Conservation (phyloP, 2,113 vertebrate species). For the Silurus meridionalis region DNA sequence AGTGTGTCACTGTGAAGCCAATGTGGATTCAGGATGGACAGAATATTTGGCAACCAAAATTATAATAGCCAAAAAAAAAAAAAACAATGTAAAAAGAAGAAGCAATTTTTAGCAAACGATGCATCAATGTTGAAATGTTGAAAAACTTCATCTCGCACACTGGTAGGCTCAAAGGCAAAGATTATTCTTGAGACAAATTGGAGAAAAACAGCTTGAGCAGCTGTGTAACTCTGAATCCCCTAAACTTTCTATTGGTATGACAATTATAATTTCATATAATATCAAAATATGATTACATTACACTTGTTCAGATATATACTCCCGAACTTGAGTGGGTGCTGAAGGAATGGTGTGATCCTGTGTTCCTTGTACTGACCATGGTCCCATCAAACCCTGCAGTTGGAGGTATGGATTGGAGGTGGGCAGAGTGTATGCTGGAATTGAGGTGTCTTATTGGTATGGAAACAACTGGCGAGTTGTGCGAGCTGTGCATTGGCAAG, state of each 20-base stretch:
- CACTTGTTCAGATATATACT: slow-evolving; percentile 60
- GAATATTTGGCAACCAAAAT: too few species aligned
- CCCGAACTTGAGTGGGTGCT: slow-evolving; percentile 42
- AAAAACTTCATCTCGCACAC: neutral
- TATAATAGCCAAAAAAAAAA: too few species aligned
- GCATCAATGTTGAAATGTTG: neutral
- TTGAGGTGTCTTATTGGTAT: slow-evolving; percentile 50
- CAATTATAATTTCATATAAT: too few species aligned
- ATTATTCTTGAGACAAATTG: neutral
- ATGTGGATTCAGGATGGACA: too few species aligned
- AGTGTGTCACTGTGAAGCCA: too few species aligned
- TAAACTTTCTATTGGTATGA: neutral
- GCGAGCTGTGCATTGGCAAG: slow-evolving; percentile 37
- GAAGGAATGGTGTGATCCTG: neutral
- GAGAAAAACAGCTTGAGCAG: neutral
- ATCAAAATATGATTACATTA: neutral
- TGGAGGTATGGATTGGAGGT: neutral
- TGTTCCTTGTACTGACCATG: slow-evolving; percentile 27
- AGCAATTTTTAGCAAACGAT: too few species aligned
- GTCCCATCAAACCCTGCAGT: slow-evolving; percentile 38
- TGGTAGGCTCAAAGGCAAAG: neutral
- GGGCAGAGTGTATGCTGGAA: slow-evolving; percentile 42
- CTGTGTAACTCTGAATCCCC: neutral
- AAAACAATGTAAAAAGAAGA: too few species aligned
- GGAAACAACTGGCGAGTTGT: slow-evolving; percentile 46